Conservation (phyloP, 23 tunicate species). For the Phallusia fumigata region DNA sequence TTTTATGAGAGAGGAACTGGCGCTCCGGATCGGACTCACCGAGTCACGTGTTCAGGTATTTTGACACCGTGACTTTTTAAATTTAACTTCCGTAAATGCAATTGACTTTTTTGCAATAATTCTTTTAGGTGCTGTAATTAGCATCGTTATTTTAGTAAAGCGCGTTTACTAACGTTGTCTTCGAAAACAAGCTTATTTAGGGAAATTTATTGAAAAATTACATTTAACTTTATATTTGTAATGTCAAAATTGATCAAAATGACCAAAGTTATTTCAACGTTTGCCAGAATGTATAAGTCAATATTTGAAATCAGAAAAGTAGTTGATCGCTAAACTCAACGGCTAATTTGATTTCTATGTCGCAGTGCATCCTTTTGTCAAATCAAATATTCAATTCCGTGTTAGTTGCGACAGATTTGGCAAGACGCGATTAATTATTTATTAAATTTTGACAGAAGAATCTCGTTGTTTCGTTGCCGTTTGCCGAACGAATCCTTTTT, state of each 20-base stretch:
- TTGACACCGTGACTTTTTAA: not conserved
- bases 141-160: too few species aligned
- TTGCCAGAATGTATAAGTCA: not conserved
- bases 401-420: constrained; percentile 9
- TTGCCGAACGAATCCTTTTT: not conserved
- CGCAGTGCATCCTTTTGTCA: not conserved
- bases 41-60: constrained; percentile 94
- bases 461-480: not conserved
- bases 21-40: constrained; percentile 66
- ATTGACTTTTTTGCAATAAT: not conserved
- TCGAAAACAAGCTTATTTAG: not conserved
- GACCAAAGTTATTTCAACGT: too few species aligned
- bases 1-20: constrained; percentile 95
- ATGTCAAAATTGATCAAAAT: too few species aligned
- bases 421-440: not conserved
- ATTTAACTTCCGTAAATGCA: not conserved
- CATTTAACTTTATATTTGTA: too few species aligned
- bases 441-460: not conserved
- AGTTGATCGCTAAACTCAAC: not conserved
- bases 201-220: too few species aligned
- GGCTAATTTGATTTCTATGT: constrained; percentile 10
- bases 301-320: not conserved
- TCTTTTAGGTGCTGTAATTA: not conserved
- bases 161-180: too few species aligned
- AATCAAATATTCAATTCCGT: not conserved